Conservation (phyloP, 2,797 vertebrate species). For the Emys orbicularis region DNA sequence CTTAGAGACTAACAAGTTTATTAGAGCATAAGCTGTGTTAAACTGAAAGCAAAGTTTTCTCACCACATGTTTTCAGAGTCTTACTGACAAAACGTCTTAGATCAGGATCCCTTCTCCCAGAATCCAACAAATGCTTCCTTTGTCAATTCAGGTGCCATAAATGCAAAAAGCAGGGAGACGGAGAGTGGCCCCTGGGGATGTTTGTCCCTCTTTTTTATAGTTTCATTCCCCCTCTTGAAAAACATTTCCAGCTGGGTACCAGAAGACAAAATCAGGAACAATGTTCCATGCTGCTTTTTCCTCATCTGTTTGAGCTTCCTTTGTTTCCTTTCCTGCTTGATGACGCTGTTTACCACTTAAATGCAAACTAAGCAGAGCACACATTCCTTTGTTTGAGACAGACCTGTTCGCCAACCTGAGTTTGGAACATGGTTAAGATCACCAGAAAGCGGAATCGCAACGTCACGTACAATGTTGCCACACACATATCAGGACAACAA, state of each 20-base stretch:
- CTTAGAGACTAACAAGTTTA: too few species aligned
- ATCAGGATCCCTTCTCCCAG: background rate
- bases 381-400: background rate
- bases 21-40: background rate
- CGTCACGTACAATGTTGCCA: background rate
- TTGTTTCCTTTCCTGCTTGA: background rate
- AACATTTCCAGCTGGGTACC: background rate
- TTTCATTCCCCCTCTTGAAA: background rate
- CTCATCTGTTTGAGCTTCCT: background rate
- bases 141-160: background rate
- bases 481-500: too few species aligned
- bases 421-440: background rate
- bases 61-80: background rate
- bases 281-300: background rate
- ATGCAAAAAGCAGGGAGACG: background rate
- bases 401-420: background rate
- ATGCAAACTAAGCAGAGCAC: background rate
- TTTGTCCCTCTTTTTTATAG: background rate
- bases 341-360: background rate
- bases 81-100: background rate
- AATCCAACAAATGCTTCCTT: background rate
- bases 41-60: background rate
- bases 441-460: background rate
- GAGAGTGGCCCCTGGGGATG: too few species aligned
- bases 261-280: background rate